phyloP scores from a whole-genome alignment of 1,140 invertebrate genomes.

The Psilanteris sp. region DNA sequence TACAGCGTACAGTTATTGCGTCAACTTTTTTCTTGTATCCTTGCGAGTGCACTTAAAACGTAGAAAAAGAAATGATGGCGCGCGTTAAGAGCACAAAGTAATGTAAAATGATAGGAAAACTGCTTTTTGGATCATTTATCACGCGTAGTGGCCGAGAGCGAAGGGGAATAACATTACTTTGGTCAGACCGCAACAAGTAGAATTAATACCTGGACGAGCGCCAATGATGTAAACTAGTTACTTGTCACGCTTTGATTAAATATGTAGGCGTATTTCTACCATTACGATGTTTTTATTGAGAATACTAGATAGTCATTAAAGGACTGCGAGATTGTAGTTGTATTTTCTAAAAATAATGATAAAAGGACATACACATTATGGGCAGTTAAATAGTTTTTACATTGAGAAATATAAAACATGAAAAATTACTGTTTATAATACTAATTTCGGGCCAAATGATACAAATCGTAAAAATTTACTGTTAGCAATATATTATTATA shows the following conservation, averaged over 20 bases:
- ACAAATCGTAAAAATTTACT: no score
- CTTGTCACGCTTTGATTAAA: slow-evolving; percentile 44
- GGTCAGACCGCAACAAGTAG: slow-evolving; percentile 70
- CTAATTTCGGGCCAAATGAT: no score
- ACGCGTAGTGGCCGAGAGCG: slow-evolving; percentile 7
- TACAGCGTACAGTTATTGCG: slow-evolving; percentile 2
- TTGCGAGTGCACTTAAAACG: slow-evolving; percentile 21
- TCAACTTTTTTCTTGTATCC: slow-evolving; percentile 8
- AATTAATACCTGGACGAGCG: slow-evolving; percentile 41
- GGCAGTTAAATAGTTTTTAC: no score
- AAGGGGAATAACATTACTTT: slow-evolving; percentile 44
- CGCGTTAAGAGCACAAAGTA: slow-evolving; percentile 19
- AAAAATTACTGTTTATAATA: no score
- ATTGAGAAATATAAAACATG: no score
- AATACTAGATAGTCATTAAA: slow-evolving; percentile 12
- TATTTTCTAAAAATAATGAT: no score
- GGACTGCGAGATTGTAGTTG: neutral
- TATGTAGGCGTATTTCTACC: slow-evolving; percentile 16
- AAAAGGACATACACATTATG: no score
- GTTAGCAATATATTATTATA: no score
- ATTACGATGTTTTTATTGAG: slow-evolving; percentile 17
- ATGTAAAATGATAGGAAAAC: slow-evolving; percentile 23
- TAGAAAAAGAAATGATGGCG: slow-evolving; percentile 8
- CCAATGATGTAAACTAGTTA: slow-evolving; percentile 38
- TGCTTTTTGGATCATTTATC: slow-evolving; percentile 38